A percentile compares a stretch with the other conserved stretches of the same genome.
Evolutionary conservation across 53 echinoderm and acorn worm species (phyloP).

Genomic region (Henricia sp.): DNA sequence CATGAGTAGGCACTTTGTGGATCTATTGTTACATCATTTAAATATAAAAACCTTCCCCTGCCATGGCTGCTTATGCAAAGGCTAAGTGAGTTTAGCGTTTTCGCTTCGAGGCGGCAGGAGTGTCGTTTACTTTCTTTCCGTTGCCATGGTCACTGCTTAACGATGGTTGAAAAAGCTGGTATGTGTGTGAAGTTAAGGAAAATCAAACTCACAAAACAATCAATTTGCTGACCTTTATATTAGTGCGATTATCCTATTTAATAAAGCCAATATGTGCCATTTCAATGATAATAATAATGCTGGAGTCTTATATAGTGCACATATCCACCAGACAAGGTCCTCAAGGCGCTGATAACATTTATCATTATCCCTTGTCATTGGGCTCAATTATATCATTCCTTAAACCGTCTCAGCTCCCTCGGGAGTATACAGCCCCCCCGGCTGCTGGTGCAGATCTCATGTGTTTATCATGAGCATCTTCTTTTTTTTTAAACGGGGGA

Average conservation of each 20-base stretch:
- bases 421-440: no score
- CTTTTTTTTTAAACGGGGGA: not conserved
- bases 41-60: no score
- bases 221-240: not conserved
- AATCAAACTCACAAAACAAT: not conserved
- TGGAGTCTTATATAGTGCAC: no score
- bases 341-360: no score
- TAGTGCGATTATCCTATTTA: not conserved
- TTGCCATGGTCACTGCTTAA: slow-evolving; percentile 21
- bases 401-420: no score
- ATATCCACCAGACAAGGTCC: no score
- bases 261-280: not conserved
- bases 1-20: no score
- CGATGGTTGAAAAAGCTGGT: slow-evolving; percentile 29
- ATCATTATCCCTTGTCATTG: no score
- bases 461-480: not conserved
- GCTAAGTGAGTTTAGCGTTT: slow-evolving; percentile 28
- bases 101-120: slow-evolving; percentile 10
- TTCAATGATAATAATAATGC: not conserved
- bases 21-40: no score
- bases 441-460: no score
- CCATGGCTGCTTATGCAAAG: no score
- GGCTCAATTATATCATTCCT: no score
- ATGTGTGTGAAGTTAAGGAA: slow-evolving; percentile 39
- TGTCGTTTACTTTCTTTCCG: not conserved